These are phyloP conservation scores for Cataglyphis rosenhaueri DNA, from an alignment of 2,888 invertebrate species.

Conservation along the genomic window DNA sequence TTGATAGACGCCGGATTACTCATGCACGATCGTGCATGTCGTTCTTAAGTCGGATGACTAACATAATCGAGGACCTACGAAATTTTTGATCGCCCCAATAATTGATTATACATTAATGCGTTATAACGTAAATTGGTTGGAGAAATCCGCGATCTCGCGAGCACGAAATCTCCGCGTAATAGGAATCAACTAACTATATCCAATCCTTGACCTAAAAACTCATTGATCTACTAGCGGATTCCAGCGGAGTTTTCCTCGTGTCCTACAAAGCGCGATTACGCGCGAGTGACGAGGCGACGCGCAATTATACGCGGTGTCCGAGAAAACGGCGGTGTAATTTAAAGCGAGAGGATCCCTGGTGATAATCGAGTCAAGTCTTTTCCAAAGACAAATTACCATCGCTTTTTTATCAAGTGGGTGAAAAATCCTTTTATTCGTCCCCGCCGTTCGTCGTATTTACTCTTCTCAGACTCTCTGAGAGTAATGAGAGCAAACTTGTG, in stretches of 20 bases:
- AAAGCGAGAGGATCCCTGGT: not conserved
- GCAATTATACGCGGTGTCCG: slow-evolving; percentile 30
- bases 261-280: slow-evolving; percentile 38
- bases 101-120: not conserved
- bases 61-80: not conserved
- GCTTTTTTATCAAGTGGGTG: slow-evolving; percentile 13
- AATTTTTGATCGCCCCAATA: not conserved
- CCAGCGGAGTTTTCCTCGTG: slow-evolving; percentile 1
- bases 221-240: slow-evolving; percentile 42
- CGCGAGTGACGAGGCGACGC: not conserved
- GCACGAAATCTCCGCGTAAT: slow-evolving; percentile 21
- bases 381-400: not conserved
- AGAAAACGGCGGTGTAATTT: slow-evolving; percentile 4
- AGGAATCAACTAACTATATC: slow-evolving; percentile 37
- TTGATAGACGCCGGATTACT: not conserved
- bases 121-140: not conserved
- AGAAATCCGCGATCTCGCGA: slow-evolving; percentile 1
- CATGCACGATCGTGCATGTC: not conserved
- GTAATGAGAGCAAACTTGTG: not conserved
- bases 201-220: slow-evolving; percentile 47
- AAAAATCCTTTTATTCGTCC: slow-evolving; percentile 6
- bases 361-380: slow-evolving; percentile 6
- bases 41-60: not conserved
- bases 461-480: not conserved
- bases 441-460: not conserved